phyloP scores from a whole-genome alignment of 2,113 vertebrate species.

The Anhinga rufa region DNA sequence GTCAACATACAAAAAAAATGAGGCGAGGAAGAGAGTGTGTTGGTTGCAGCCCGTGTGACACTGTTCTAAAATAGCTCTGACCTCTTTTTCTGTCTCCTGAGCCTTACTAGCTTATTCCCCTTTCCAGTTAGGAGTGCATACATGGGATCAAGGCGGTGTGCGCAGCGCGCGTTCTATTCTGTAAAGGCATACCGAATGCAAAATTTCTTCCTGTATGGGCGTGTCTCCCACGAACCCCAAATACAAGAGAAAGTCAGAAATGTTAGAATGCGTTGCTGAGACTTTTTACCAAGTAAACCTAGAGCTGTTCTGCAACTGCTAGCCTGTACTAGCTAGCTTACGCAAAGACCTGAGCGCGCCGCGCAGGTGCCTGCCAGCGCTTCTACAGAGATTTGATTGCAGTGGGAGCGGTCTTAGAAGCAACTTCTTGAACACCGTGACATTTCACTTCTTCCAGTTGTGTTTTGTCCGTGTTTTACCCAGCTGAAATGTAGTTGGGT shows the following conservation, averaged over 20 bases:
- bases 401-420: neutral
- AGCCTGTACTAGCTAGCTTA: neutral
- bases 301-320: neutral
- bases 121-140: neutral
- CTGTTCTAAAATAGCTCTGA: neutral
- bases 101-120: neutral
- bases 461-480: neutral
- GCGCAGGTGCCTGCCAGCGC: neutral
- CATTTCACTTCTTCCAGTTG: neutral
- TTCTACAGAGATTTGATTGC: neutral
- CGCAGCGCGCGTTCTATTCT: neutral
- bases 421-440: fast-evolving
- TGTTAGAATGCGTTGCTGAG: neutral
- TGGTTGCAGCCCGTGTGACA: neutral
- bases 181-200: neutral
- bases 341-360: neutral
- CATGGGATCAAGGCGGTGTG: neutral
- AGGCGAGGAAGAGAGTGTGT: neutral
- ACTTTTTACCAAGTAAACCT: neutral
- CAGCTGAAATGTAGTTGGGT: neutral
- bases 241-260: neutral
- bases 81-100: neutral
- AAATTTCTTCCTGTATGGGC: neutral
- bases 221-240: neutral
- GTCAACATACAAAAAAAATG: neutral